Conservation (phyloP, 2,113 vertebrate species). For the Hymenochirus boettgeri region DNA sequence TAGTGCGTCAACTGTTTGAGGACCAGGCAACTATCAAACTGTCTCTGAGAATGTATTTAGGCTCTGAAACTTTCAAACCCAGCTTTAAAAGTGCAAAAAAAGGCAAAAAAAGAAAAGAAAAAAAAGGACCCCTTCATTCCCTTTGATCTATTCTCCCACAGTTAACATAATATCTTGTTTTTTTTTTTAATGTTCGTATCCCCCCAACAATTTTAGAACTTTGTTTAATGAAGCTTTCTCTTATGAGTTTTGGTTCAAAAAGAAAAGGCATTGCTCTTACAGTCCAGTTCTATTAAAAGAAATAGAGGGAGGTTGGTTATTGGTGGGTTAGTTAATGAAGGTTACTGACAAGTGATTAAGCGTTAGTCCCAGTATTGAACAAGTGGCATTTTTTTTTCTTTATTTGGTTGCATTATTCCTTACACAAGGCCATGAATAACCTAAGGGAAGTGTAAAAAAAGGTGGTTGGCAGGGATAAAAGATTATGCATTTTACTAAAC, state of each 20-base stretch:
- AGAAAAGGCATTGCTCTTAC: conserved; percentile 78
- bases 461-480: conserved; percentile 89
- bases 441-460: conserved; percentile 87
- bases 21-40: conserved; percentile 76
- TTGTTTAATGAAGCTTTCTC: conserved; percentile 80
- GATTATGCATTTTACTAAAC: conserved; percentile 99
- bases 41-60: conserved; percentile 88
- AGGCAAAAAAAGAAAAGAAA: conserved; percentile 47
- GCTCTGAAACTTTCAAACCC: conserved; percentile 82
- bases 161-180: conserved; percentile 69
- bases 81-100: conserved; percentile 69
- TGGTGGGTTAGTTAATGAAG: conserved; percentile 67
- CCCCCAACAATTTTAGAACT: conserved; percentile 70
- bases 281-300: conserved; percentile 60
- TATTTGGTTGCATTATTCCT: conserved; percentile 91
- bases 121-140: conserved; percentile 66
- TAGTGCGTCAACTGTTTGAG: conserved; percentile 71
- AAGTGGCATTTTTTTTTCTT: conserved; percentile 94
- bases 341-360: conserved; percentile 66
- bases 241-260: conserved; percentile 72
- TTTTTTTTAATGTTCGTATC: conserved; percentile 64
- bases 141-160: conserved; percentile 78
- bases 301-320: conserved; percentile 60
- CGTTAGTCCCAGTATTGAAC: conserved; percentile 76
- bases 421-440: conserved; percentile 82